These are phyloP conservation scores for Amazonetta brasiliensis DNA, from an alignment of 2,797 vertebrate species.

Conservation along the genomic window DNA sequence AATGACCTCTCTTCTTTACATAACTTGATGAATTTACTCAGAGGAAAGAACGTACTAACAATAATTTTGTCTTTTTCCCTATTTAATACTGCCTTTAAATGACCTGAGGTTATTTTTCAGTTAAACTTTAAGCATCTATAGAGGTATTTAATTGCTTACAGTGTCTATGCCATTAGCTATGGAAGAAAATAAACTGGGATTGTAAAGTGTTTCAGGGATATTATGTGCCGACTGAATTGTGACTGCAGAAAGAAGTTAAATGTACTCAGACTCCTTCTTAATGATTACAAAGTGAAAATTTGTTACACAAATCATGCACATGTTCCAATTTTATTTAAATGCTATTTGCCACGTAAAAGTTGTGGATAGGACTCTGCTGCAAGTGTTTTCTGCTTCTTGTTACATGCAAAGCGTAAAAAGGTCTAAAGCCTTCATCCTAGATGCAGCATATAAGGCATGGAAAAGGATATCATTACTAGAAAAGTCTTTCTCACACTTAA, in stretches of 20 bases:
- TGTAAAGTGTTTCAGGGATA: background rate
- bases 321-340: background rate
- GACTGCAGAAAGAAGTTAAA: background rate
- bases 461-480: background rate
- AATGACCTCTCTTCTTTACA: background rate
- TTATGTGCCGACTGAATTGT: background rate
- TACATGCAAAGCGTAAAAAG: background rate
- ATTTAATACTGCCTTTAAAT: background rate
- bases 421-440: background rate
- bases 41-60: background rate
- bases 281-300: background rate
- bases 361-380: background rate
- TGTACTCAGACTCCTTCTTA: background rate
- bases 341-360: background rate
- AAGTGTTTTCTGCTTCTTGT: background rate
- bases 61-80: background rate
- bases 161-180: background rate
- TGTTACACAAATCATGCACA: background rate
- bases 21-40: background rate
- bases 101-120: background rate
- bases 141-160: background rate
- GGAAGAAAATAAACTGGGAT: background rate
- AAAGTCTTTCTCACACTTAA: background rate
- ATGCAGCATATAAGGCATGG: background rate
- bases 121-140: background rate